These are phyloP conservation scores for Uloborus plumipes DNA, from an alignment of 2,888 invertebrate species.

Conservation along the genomic window DNA sequence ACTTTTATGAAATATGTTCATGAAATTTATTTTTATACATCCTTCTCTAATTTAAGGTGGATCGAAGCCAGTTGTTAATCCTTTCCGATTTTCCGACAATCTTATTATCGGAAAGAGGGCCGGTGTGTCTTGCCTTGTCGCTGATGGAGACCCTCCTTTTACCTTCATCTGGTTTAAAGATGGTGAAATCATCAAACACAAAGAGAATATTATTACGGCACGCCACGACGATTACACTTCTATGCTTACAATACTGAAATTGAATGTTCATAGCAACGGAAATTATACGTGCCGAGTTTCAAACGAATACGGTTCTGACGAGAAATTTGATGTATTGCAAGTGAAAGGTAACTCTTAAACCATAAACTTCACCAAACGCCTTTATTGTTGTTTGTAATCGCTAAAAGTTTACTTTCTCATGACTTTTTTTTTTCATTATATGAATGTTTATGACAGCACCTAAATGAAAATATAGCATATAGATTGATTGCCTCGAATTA, in stretches of 20 bases:
- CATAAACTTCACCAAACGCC: no score
- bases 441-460: no score
- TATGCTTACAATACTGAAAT: background rate
- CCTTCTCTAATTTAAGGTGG: background rate
- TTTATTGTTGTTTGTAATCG: no score
- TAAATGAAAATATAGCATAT: no score
- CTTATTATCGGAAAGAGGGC: constrained; percentile 14
- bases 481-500: no score
- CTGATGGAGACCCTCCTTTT: constrained; percentile 60
- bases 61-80: constrained; percentile 5
- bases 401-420: no score
- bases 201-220: background rate
- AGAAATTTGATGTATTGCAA: constrained; percentile 7
- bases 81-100: background rate
- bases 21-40: background rate
- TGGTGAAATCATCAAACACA: constrained; percentile 2
- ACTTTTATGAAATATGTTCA: background rate
- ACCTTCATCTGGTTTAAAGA: constrained; percentile 61
- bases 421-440: no score
- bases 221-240: constrained; percentile 4
- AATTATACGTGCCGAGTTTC: constrained; percentile 48
- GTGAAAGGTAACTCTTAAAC: constrained; percentile 20
- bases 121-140: constrained; percentile 22
- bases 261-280: constrained; percentile 22
- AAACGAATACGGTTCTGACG: constrained; percentile 29